These are phyloP conservation scores for Drosophila atripex DNA, from an alignment of 2,888 invertebrate species.

Conservation along the genomic window DNA sequence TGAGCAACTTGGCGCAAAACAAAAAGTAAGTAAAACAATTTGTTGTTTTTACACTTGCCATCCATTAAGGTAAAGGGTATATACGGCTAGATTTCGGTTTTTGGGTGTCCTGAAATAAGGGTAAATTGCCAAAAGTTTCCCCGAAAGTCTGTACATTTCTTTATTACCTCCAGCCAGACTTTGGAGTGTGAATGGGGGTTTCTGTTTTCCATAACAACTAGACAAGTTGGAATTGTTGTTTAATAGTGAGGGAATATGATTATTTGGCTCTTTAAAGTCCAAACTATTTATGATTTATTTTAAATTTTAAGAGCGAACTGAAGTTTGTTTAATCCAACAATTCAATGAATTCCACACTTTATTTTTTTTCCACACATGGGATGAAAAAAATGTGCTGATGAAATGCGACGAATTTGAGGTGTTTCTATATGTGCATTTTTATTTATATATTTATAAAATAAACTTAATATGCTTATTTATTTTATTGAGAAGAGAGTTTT, in stretches of 20 bases:
- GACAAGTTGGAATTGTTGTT: background rate
- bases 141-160: background rate
- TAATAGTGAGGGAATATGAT: background rate
- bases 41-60: slow-evolving; percentile 58
- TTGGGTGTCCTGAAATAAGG: background rate
- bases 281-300: too few relatives aligned
- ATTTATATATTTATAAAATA: too few relatives aligned
- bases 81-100: slow-evolving; percentile 16
- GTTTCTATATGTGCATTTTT: too few relatives aligned
- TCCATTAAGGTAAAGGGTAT: slow-evolving; percentile 34
- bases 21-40: slow-evolving; percentile 78
- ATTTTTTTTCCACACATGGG: too few relatives aligned
- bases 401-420: too few relatives aligned
- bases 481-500: too few relatives aligned
- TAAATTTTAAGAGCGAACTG: too few relatives aligned
- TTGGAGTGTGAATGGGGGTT: background rate
- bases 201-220: background rate
- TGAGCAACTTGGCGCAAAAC: slow-evolving; percentile 74
- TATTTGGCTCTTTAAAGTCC: too few relatives aligned
- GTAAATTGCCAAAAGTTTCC: background rate
- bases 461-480: too few relatives aligned
- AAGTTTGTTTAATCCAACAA: too few relatives aligned
- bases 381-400: too few relatives aligned
- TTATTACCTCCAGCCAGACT: slow-evolving; percentile 2
- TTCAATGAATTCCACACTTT: too few relatives aligned